Evolutionary conservation across 2,888 invertebrate genomes (phyloP), one percentile per base, ranked within the genome.

Genomic region (Keiferia lycopersicella): DNA sequence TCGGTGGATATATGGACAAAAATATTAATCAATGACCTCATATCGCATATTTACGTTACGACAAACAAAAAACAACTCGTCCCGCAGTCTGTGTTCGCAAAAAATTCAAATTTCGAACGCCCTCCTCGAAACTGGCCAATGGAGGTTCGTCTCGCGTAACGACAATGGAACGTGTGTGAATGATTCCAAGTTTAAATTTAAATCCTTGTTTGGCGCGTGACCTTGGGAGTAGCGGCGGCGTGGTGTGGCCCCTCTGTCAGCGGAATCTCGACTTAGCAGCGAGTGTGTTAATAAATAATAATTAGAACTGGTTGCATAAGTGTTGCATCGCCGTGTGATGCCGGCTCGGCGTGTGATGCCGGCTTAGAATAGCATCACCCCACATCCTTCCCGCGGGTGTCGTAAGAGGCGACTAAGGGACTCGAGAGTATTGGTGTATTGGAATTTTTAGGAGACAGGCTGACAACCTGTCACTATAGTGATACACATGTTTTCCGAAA

Each of bases 161-260:
- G 59, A 64, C 53, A 64, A 39, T 62, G 62, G 65, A 59, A 58
- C 65, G 62, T 65, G 65, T 65, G 65, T 65, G 62, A 62, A 65
- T 63, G 65, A 63, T 65, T 63, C 57, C 57, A 65, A 57, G 61
- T 65, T 65, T 63, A 63, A 65, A 63, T 61, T 65, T 63, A 65
- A 65, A 63, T 45, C 65, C 63, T 30, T 65, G 62, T 59, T 56
- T 59, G 65, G 60, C 56, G 61, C 34, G 38, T 45, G 34, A 39
- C 34, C 26, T 48, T 45, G 60, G 20, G 45, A 48, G 59, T 16
- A 14, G 30, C 26, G 56, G 50, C 12, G 50, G 50, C 20, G 48
- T 50, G 50, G 20, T 18, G 50, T 50, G 18, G 50, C 50, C 20
- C 20, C 50, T 8, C 14, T 41, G 41, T 2, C n/a, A n/a, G n/a